A percentile compares a stretch with the other conserved stretches of the same genome.
Evolutionary conservation across 2,888 invertebrate species (phyloP).

Genomic region (Strigamia maritima): DNA sequence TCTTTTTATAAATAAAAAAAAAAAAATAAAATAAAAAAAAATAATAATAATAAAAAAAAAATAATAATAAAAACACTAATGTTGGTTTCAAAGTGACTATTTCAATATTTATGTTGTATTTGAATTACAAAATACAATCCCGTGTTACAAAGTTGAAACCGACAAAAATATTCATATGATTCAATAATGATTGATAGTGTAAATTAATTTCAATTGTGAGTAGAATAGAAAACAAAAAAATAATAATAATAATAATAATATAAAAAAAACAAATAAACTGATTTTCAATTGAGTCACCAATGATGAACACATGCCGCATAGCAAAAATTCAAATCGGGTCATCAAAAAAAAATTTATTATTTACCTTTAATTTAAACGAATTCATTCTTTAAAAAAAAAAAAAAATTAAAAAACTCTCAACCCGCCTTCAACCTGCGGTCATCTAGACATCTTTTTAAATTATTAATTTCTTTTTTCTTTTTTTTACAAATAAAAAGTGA

Average conservation of each 20-base stretch:
- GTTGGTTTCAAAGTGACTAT: not conserved
- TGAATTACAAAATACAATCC: not conserved
- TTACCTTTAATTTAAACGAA: no score
- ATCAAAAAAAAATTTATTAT: not conserved
- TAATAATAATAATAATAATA: not conserved
- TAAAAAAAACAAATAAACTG: not conserved
- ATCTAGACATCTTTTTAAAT: not conserved
- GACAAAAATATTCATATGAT: not conserved
- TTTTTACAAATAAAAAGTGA: not conserved
- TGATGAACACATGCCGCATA: no score
- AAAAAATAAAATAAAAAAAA: no score
- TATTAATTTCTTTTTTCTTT: not conserved
- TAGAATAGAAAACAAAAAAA: not conserved
- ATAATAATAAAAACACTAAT: not conserved
- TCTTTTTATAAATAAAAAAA: not conserved
- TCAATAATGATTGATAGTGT: not conserved
- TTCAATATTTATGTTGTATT: not conserved
- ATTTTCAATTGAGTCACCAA: constrained; percentile 7
- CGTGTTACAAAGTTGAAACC: constrained; percentile 1
- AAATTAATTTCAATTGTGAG: not conserved
- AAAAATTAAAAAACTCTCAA: no score
- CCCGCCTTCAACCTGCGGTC: no score
- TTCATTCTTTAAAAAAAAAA: no score
- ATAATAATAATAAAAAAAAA: no score
- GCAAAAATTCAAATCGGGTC: no score